Base-by-base conservation (phyloP, 2,797 vertebrate species). In the Characodon lateralis region DNA sequence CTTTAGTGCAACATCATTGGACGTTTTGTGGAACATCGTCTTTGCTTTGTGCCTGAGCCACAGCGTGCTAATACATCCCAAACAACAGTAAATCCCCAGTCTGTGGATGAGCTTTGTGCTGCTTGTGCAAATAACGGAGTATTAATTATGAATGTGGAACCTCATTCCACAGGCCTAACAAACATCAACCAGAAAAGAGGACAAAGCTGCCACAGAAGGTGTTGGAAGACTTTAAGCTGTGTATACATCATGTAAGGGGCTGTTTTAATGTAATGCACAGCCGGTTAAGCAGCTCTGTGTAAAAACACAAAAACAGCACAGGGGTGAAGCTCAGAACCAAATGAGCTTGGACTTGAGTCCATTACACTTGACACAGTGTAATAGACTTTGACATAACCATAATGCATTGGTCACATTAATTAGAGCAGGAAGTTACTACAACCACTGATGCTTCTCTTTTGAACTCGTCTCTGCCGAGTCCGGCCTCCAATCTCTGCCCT, bases 71-170 rank as follows among this genome's bases (percentile, higher is more conserved):
- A 53, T 24, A 71, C 41, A 59, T 50, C 65, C 78, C 78, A 69
- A 51, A 70, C 72, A 74, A 51, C 72, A 50, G 66, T 79, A 79
- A 79, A 69, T 74, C 53, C 72, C 26, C 66, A 50, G 28, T 70
- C 61, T 61, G 72, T 41, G 39, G 65, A 70, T 35, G 16, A 70
- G 72, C 78, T 61, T 56, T 24, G 16, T 79, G 65, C 72, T 70
- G 59, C 77, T 41, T 78, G 70, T 55, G 78, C 78, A 79, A 74
- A 79, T 61, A 79, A 74, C 31, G 39, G 72, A 41, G 73, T 59
- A 79, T 79, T 66, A 74, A 61, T 70, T 79, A 51, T 74, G 65
- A 70, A 74, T 61, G 59, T 79, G 72, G 72, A 69, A 56, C 41
- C 78, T 58, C 78, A 35, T 20, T 69, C 51, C 77, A 73, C 26